These are phyloP conservation scores for Nipponia nippon DNA, from an alignment of 2,113 vertebrate genomes.

Conservation along the genomic window DNA sequence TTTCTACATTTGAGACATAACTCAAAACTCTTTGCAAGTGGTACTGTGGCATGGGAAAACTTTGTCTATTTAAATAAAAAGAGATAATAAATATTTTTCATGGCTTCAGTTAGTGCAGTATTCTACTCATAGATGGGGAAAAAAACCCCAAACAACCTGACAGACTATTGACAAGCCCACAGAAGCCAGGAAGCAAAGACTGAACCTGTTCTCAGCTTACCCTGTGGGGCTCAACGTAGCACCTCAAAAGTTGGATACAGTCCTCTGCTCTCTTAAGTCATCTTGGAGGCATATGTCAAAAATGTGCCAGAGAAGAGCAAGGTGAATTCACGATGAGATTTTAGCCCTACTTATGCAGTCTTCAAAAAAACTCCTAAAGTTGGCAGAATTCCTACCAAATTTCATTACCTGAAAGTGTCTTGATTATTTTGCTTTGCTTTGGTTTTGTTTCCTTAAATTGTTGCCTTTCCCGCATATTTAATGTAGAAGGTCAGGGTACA, in stretches of 20 bases:
- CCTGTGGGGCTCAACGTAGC: background rate
- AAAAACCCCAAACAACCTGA: background rate
- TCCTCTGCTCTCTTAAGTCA: background rate
- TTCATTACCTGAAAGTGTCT: background rate
- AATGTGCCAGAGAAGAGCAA: background rate
- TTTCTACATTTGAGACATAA: background rate
- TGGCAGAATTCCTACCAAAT: background rate
- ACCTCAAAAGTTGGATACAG: background rate
- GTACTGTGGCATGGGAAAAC: background rate
- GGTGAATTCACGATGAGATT: background rate
- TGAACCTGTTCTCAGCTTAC: background rate
- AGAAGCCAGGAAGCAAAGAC: background rate
- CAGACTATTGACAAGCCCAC: background rate
- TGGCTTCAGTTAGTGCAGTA: background rate
- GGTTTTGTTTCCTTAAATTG: background rate
- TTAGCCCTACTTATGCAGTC: background rate
- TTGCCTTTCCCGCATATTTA: background rate
- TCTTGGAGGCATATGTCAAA: background rate
- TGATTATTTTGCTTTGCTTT: background rate
- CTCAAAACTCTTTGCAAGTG: slow-evolving; percentile 5
- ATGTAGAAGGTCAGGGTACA: too few relatives aligned
- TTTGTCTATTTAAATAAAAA: background rate
- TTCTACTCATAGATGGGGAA: background rate
- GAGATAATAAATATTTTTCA: background rate
- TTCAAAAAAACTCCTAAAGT: background rate